Evolutionary conservation across 2,797 vertebrate species (phyloP).

Genomic region (Typhlichthys eigenmanni): DNA sequence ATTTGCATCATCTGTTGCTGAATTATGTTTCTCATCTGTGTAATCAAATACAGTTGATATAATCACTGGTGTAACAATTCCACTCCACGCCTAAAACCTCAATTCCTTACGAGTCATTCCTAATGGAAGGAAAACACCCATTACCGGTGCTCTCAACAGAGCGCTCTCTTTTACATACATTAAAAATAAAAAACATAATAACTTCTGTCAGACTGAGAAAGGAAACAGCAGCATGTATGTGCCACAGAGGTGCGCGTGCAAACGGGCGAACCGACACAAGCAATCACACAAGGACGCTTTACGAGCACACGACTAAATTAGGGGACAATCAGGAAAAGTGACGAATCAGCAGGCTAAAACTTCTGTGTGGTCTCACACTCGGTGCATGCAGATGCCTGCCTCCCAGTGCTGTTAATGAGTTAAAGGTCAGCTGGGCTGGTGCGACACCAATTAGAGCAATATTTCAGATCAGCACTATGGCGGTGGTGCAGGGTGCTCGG

Average conservation of each 20-base stretch:
- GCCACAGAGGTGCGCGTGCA: not conserved
- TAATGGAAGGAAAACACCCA: constrained; percentile 56
- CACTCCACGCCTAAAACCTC: constrained; percentile 38
- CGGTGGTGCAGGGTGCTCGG: constrained; percentile 38
- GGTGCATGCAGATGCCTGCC: constrained; percentile 37
- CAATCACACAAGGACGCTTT: constrained; percentile 13
- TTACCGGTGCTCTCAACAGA: constrained; percentile 34
- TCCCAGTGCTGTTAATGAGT: constrained; percentile 62
- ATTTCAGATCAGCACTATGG: constrained; percentile 56
- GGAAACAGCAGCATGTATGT: not conserved
- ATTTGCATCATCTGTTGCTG: constrained; percentile 49
- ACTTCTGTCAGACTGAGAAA: constrained; percentile 16
- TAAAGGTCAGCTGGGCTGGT: constrained; percentile 64
- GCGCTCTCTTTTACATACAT: constrained; percentile 35
- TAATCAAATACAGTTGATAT: constrained; percentile 62
- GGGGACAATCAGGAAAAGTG: constrained; percentile 56
- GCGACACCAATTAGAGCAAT: constrained; percentile 73
- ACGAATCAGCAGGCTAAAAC: constrained; percentile 51
- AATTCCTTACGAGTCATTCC: constrained; percentile 46
- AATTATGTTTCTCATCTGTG: constrained; percentile 51
- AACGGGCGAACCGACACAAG: constrained; percentile 4
- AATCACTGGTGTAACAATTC: constrained; percentile 44
- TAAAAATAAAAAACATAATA: constrained; percentile 25
- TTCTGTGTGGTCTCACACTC: constrained; percentile 29
- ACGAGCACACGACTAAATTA: constrained; percentile 18